Evolutionary conservation across 2,888 invertebrate genomes (phyloP), one percentile per base, ranked within the genome.

Genomic region (Lithosia quadra): DNA sequence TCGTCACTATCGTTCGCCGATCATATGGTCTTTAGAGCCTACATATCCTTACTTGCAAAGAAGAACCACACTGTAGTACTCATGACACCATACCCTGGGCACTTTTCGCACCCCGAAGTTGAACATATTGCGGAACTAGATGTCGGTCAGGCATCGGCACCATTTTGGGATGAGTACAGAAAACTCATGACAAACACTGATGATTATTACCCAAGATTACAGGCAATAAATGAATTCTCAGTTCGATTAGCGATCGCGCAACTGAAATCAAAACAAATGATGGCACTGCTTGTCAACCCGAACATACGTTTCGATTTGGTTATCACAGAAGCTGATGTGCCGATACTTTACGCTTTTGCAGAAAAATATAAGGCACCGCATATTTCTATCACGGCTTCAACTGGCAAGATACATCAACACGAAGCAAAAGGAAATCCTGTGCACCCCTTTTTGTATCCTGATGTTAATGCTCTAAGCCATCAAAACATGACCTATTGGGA

Each of bases 221-320:
- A 81, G 71, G 83, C 83, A 13, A 68, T 92, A 1, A 91, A 93
- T 68, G 93, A 94, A 53, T 80, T 91, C 0, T 81, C 87, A 0
- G 63, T 94, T 2, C 93, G 91, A 82, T 69, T 94, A 68, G 92
- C 90, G 0, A 90, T 92, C 62, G 88, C 91, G 1, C 95, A 95
- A 70, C 71, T 95, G 22, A 91, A 87, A 74, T 93, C 94, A 0
- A 91, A 94, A 69, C 89, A 89, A 67, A 91, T 94, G 92, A 84
- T 86, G 18, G 89, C 94, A 2, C 73, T 94, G 15, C 79, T 94
- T 9, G 84, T 91, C 4, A 94, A 93, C 69, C 91, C 91, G 0
- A 92, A 91, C 39, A 86, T 94, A 34, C 90, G 91, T 67, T 96
- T 96, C 75, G 96, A 96, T 83, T 81, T 96, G 43, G 92, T 96